Conservation (phyloP, 1,140 invertebrate species). For the Latrodectus geometricus region DNA sequence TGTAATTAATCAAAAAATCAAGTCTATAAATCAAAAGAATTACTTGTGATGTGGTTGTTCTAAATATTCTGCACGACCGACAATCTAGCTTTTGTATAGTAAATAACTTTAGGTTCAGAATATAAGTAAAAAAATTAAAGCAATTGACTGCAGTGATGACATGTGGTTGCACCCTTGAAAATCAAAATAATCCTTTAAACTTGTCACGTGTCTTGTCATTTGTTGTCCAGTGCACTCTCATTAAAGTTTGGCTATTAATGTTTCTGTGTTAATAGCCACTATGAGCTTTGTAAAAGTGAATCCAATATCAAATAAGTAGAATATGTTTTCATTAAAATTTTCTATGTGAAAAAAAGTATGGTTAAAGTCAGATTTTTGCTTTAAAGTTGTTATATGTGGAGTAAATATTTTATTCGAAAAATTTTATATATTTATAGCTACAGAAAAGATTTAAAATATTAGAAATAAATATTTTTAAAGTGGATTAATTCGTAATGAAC, state of each 20-base stretch:
- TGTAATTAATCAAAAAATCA: no score
- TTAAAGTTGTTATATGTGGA: no score
- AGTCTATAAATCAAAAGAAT: slow-evolving; percentile 43
- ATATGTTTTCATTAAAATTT: no score
- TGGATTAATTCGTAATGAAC: no score
- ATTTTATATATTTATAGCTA: no score
- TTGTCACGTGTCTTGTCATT: slow-evolving; percentile 18
- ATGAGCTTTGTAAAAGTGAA: slow-evolving; percentile 11
- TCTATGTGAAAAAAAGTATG: no score
- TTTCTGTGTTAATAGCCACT: not conserved
- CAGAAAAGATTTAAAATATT: no score
- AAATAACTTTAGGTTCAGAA: slow-evolving; percentile 20
- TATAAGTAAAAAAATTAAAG: slow-evolving; percentile 24
- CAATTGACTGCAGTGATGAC: not conserved
- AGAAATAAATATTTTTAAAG: no score
- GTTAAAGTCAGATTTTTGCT: no score
- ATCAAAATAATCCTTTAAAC: slow-evolving; percentile 45
- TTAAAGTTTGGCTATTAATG: not conserved
- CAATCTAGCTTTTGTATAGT: slow-evolving; percentile 61
- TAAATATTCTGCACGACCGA: slow-evolving; percentile 46
- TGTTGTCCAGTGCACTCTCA: slow-evolving; percentile 38
- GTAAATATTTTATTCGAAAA: no score
- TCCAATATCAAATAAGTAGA: not conserved
- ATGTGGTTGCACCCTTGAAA: slow-evolving; percentile 38
- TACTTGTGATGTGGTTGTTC: slow-evolving; percentile 53